Percentiles rank a stretch among this genome's conserved stretches.
Evolutionary conservation across 1,140 invertebrate species (phyloP).

Genomic region (Cherax quadricarinatus): DNA sequence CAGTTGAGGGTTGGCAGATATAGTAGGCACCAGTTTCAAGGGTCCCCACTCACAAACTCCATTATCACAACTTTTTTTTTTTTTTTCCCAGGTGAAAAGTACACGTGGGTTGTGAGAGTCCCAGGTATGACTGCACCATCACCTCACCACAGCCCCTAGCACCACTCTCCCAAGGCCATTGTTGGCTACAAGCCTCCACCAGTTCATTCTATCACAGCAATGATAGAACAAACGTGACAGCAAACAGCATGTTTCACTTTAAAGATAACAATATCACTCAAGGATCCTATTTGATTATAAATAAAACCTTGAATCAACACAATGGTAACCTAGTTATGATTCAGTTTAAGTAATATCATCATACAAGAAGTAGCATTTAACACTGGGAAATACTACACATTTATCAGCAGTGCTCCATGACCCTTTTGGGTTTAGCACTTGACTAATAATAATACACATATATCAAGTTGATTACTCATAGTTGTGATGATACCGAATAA

Average conservation of each 20-base stretch:
- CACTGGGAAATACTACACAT: neutral
- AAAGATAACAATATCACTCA: neutral
- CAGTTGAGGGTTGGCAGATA: constrained; percentile 59
- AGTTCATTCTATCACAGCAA: neutral
- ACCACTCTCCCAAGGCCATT: constrained; percentile 43
- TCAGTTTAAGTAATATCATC: neutral
- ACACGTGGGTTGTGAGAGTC: constrained; percentile 11
- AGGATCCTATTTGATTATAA: neutral
- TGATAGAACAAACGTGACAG: constrained; percentile 6
- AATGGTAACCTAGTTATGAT: neutral
- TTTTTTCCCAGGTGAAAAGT: neutral
- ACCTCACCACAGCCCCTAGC: constrained; percentile 51
- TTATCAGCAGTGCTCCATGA: neutral
- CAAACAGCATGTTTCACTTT: neutral
- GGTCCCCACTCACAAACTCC: neutral
- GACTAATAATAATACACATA: neutral
- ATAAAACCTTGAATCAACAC: neutral
- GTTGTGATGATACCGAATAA: neutral
- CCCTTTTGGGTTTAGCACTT: too few species aligned
- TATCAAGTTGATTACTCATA: neutral
- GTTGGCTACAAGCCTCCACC: constrained; percentile 40
- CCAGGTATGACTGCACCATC: constrained; percentile 29
- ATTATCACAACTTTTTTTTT: neutral
- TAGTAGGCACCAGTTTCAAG: constrained; percentile 36
- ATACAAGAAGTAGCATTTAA: neutral